These are phyloP conservation scores for Anoplophora glabripennis DNA, from an alignment of 1,140 invertebrate species.

Conservation along the genomic window DNA sequence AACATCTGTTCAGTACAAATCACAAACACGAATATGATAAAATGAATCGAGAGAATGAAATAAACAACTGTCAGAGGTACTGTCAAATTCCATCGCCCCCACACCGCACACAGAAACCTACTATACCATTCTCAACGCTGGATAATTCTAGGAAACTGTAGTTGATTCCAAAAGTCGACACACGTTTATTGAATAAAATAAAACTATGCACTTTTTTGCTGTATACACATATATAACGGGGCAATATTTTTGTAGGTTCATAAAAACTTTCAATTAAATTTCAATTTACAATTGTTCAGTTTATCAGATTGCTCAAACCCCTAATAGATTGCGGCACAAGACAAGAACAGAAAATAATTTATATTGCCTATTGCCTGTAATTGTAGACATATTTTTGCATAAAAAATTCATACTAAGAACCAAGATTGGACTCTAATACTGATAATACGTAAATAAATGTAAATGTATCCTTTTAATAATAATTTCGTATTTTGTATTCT, in stretches of 20 bases:
- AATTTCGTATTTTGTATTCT: too few species aligned
- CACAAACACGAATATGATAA: neutral
- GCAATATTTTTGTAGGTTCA: neutral
- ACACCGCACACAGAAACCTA: neutral
- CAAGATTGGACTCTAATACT: too few species aligned
- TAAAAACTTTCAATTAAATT: too few species aligned
- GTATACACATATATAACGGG: neutral
- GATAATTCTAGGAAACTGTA: neutral
- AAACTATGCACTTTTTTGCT: neutral
- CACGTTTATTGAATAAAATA: neutral
- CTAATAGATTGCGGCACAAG: too few species aligned
- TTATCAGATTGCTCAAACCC: too few species aligned
- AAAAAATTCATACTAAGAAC: too few species aligned
- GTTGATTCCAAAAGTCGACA: neutral
- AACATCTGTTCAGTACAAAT: neutral
- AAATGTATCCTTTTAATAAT: too few species aligned
- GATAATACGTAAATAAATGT: too few species aligned
- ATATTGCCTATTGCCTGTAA: too few species aligned
- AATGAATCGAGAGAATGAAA: conserved; percentile 4
- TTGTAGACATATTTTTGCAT: too few species aligned
- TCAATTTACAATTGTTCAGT: too few species aligned
- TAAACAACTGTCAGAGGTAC: conserved; percentile 9
- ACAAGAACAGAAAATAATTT: too few species aligned
- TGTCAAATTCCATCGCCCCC: neutral
- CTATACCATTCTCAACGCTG: neutral